These are phyloP conservation scores for Ferdinandea cuprea DNA, from an alignment of 2,888 invertebrate species.

Conservation along the genomic window DNA sequence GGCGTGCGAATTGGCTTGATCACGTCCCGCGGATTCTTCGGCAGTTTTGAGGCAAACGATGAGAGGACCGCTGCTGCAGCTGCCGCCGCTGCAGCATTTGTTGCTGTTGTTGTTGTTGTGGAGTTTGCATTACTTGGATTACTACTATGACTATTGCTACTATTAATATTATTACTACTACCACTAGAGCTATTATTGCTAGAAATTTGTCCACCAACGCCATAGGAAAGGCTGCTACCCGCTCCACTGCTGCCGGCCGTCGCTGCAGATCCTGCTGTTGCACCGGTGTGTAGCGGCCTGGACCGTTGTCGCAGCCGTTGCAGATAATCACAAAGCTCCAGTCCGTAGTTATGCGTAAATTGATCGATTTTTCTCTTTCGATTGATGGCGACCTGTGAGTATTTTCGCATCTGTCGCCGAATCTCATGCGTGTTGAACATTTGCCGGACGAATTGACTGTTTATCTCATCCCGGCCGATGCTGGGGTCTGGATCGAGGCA, in stretches of 20 bases:
- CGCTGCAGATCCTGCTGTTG: slow-evolving; percentile 77
- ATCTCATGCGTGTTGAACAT: slow-evolving; percentile 90
- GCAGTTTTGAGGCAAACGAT: slow-evolving; percentile 81
- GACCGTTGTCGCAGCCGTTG: slow-evolving; percentile 81
- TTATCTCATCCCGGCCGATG: slow-evolving; percentile 90
- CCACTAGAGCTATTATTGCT: slow-evolving; percentile 73
- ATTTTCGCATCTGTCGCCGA: slow-evolving; percentile 89
- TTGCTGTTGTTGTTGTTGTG: slow-evolving; percentile 53
- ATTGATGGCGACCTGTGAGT: slow-evolving; percentile 92
- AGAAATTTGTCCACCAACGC: slow-evolving; percentile 67
- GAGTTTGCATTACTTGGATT: slow-evolving; percentile 68
- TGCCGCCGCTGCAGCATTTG: slow-evolving; percentile 46
- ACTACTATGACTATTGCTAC: slow-evolving; percentile 73
- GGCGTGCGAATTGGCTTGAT: slow-evolving; percentile 87
- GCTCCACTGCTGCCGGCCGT: slow-evolving; percentile 78
- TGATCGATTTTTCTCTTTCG: slow-evolving; percentile 94
- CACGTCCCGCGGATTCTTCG: slow-evolving; percentile 83
- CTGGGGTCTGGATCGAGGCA: slow-evolving; percentile 95
- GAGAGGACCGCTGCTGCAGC: slow-evolving; percentile 80
- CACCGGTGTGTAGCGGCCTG: slow-evolving; percentile 73
- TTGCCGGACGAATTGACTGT: slow-evolving; percentile 89
- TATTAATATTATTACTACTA: slow-evolving; percentile 69
- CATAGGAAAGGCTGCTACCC: slow-evolving; percentile 46
- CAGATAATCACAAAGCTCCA: slow-evolving; percentile 86
- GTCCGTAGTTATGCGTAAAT: slow-evolving; percentile 90